Conservation (phyloP, 2,797 vertebrate species). For the Pterois miles region DNA sequence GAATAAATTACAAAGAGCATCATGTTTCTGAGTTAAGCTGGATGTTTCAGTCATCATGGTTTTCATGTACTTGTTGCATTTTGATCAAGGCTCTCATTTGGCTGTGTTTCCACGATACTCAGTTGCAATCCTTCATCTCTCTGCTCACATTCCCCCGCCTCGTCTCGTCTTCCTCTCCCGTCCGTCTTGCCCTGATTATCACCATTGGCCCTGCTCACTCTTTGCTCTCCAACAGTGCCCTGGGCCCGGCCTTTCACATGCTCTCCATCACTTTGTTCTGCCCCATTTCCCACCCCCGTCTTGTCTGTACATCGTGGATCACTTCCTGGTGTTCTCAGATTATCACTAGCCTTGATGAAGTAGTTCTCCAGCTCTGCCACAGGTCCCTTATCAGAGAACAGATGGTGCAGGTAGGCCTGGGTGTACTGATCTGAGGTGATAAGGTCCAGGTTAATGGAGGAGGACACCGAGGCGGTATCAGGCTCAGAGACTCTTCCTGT, state of each 20-base stretch:
- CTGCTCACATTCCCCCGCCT: neutral
- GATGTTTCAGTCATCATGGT: neutral
- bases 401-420: constrained; percentile 68
- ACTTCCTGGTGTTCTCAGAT: constrained; percentile 32
- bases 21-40: neutral
- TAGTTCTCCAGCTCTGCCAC: constrained; percentile 66
- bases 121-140: constrained; percentile 44
- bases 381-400: constrained; percentile 71
- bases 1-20: constrained; percentile 10
- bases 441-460: constrained; percentile 59
- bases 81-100: constrained; percentile 7
- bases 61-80: constrained; percentile 10
- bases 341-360: constrained; percentile 51
- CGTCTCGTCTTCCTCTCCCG: neutral
- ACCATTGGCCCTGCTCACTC: neutral
- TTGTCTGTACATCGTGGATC: constrained; percentile 8
- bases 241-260: neutral
- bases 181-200: neutral
- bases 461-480: neutral
- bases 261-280: neutral
- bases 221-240: neutral
- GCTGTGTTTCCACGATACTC: constrained; percentile 66
- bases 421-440: constrained; percentile 73
- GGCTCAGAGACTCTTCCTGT: constrained; percentile 47
- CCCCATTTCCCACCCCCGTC: neutral